A percentile compares a stretch with the other conserved stretches of the same genome.
Evolutionary conservation across 2,888 invertebrate genomes (phyloP).

Genomic region (Caenorhabditis plicata): DNA sequence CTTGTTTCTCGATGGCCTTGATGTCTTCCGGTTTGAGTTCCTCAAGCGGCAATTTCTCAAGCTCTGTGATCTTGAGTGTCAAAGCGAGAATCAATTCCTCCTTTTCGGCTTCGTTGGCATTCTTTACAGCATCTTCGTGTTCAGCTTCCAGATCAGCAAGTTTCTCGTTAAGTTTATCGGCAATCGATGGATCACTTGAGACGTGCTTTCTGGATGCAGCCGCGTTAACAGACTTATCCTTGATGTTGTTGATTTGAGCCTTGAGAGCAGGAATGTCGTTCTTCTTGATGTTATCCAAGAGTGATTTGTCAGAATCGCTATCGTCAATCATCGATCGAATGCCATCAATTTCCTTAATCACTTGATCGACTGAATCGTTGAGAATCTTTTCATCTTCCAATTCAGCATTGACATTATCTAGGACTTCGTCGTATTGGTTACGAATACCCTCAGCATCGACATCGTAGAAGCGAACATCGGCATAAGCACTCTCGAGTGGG

Average conservation of each 20-base stretch:
- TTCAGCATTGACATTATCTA: constrained; percentile 31
- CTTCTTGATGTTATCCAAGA: constrained; percentile 20
- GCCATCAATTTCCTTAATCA: constrained; percentile 35
- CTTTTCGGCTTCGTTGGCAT: constrained; percentile 31
- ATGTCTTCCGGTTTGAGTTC: constrained; percentile 10
- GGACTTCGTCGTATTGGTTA: constrained; percentile 39
- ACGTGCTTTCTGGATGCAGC: constrained; percentile 32
- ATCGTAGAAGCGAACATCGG: constrained; percentile 52
- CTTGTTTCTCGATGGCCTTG: constrained; percentile 17
- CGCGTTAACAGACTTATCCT: constrained; percentile 30
- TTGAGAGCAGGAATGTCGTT: constrained; percentile 33
- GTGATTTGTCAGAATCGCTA: constrained; percentile 18
- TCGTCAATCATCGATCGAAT: constrained; percentile 21
- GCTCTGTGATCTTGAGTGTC: constrained; percentile 23
- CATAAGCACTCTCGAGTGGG: constrained; percentile 46
- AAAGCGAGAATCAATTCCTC: constrained; percentile 30
- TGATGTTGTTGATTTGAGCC: constrained; percentile 35
- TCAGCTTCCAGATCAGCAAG: constrained; percentile 17
- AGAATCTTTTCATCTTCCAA: constrained; percentile 41
- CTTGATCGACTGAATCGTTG: constrained; percentile 37
- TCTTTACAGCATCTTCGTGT: constrained; percentile 34
- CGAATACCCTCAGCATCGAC: constrained; percentile 48
- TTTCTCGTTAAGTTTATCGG: constrained; percentile 21
- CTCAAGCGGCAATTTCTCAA: constrained; percentile 24
- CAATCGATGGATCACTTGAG: constrained; percentile 17